A percentile compares a stretch with the other conserved stretches of the same genome.
Conservation (phyloP, 2,113 vertebrate genomes). For the Podocnemis expansa region DNA sequence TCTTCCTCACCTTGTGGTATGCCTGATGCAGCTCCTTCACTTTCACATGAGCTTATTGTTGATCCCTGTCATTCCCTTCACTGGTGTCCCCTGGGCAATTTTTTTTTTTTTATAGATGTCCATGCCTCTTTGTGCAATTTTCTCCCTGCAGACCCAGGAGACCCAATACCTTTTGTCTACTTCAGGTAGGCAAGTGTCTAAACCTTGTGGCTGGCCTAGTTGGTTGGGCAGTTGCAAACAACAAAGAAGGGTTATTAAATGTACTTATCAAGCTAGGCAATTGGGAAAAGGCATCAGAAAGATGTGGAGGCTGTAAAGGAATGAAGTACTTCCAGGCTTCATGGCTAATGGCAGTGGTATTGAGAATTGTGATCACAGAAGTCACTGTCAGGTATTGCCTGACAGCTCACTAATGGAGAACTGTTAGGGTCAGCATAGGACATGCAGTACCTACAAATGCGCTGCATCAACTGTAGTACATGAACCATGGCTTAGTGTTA, state of each 20-base stretch:
- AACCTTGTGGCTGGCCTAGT: not conserved
- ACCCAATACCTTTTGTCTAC: not conserved
- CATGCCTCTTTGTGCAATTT: not conserved
- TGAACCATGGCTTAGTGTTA: not conserved
- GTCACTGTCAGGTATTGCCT: not conserved
- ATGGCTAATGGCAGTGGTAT: not conserved
- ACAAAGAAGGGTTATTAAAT: not conserved
- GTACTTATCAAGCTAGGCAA: not conserved
- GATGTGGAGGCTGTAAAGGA: not conserved
- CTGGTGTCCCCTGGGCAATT: no score
- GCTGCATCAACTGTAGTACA: not conserved
- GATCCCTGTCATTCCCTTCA: no score
- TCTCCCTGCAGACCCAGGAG: not conserved
- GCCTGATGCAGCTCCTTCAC: no score
- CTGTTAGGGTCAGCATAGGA: not conserved
- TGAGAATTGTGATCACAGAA: not conserved
- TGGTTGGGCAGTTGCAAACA: not conserved
- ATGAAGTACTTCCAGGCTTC: not conserved
- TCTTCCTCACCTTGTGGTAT: no score
- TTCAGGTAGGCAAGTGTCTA: no score
- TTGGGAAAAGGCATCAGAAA: not conserved
- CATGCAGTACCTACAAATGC: not conserved
- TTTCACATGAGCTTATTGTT: no score
- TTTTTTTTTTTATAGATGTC: no score
- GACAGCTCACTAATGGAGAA: not conserved